Evolutionary conservation across 23 tunicate species (phyloP).

Genomic region (Ciona savignyi): DNA sequence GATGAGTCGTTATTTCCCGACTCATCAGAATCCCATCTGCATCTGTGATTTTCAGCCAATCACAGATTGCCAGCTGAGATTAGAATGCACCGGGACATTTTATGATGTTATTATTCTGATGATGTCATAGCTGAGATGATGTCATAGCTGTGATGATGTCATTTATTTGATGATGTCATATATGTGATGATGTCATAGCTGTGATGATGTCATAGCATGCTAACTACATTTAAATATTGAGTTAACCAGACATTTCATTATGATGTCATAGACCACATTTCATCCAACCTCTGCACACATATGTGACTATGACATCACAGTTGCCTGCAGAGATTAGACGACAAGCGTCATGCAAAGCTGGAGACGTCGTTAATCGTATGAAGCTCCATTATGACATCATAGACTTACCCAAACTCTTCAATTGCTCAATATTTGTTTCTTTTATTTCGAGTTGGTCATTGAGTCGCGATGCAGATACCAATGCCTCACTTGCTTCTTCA

Average conservation of each 20-base stretch:
- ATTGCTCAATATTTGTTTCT: slow-evolving; percentile 38
- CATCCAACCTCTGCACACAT: slow-evolving; percentile 45
- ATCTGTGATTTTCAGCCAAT: slow-evolving; percentile 50
- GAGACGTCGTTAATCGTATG: background rate
- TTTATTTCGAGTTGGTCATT: slow-evolving; percentile 76
- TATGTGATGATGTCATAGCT: too few relatives aligned
- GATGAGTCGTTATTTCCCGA: slow-evolving; percentile 14
- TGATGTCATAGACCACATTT: slow-evolving; percentile 6
- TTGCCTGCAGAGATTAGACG: slow-evolving; percentile 98
- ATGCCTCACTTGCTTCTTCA: slow-evolving; percentile 64
- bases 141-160: too few relatives aligned
- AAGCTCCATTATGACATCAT: background rate
- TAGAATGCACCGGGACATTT: slow-evolving; percentile 14
- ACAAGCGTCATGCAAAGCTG: slow-evolving; percentile 10
- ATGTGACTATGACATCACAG: slow-evolving; percentile 81
- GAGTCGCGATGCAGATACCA: slow-evolving; percentile 78
- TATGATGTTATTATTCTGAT: too few relatives aligned
- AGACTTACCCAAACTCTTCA: slow-evolving; percentile 49
- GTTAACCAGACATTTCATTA: too few relatives aligned
- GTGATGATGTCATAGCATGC: too few relatives aligned
- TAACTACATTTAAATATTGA: too few relatives aligned
- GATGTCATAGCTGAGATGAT: too few relatives aligned
- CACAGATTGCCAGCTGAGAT: slow-evolving; percentile 99
- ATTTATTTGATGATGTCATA: too few relatives aligned
- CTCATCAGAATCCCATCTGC: slow-evolving; percentile 53